Evolutionary conservation across 2,797 vertebrate species (phyloP), one percentile per base, ranked within the genome.

Genomic region (Pseudochaenichthys georgianus): DNA sequence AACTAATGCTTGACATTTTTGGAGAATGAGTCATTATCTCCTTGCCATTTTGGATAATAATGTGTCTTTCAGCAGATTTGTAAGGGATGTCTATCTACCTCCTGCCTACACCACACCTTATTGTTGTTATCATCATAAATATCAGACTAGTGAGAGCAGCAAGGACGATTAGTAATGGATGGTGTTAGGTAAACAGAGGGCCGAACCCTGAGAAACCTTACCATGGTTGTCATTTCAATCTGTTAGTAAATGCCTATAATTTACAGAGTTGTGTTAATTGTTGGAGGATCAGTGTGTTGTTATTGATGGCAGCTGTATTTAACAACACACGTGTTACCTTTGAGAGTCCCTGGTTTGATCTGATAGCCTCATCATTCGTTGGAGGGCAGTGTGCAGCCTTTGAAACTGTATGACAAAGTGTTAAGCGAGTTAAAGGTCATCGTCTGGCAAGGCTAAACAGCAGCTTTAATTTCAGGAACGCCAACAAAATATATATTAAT

Each of bases 311-410:
- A 78, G 54, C 38, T 78, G 60, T 42, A 55, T 77, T 55, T 50
- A 69, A 59, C 38, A 21, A 42, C 31, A 58, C 47, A 52, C 11
- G 34, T 77, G 89, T 93, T 95, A 99, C 98, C 98, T 96, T 77
- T 71, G 94, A 78, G 92, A 87, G 86, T 96, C 94, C 80, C 94
- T 91, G 86, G 86, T 92, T 85, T 95, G 91, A 68, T 84, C 86
- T 81, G 84, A 72, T 77, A 93, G 95, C 83, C 92, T 92, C 90
- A 97, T 90, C 82, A 97, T 94, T 94, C 96, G 95, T 71, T 96
- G 95, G 86, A 99, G 94, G 47, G 98, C 97, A 88, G 95, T 89
- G 66, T 96, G 95, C 86, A 99, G 93, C 80, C 95, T 96, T 83
- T 98, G 95, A 94, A 96, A 96, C 98, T 99, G 90, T 34, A 90